Evolutionary conservation across 2,113 vertebrate species (phyloP), one percentile per base, ranked within the genome.

Genomic region (Sprattus sprattus): DNA sequence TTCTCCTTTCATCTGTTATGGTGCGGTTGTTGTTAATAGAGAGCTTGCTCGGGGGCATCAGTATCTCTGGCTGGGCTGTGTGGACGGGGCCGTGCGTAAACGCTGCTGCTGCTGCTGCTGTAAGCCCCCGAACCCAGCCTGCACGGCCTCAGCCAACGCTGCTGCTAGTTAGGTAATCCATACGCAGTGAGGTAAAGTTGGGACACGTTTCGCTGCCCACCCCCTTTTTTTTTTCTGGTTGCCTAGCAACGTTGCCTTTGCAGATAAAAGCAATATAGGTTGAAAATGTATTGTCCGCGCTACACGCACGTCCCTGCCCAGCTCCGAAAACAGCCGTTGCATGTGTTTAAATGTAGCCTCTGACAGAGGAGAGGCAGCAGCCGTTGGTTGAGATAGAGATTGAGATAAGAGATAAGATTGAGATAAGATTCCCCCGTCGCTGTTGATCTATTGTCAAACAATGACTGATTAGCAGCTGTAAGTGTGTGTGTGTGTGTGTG

Each of bases 161-260:
- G 60, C 22, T 75, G 81, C 54, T 81, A 44, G 82, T 50, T 82
- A 82, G 82, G 84, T 81, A 85, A 52, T 75, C 64, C 22, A 84
- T 81, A 89, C 50, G 84, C 86, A 89, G 80, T 18, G 45, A 90
- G 87, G 78, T 91, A 88, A 88, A 91, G 88, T 81, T 57, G 54
- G 86, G 91, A 85, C 87, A 84, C 87, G 32, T 86, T 11, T 85
- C 84, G 71, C 91, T 78, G 71, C 71, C 32, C 11, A 32, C 71
- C 71, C 25, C 71, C 16, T 39, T 22, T 64, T 64, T 64, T 64
- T 64, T 64, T 75, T 75, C 3, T 75, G 28, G 93, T 95, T 94
- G 92, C 94, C 89, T 92, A 90, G 91, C 89, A 93, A 84, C 89
- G 81, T 84, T 39, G 39, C 82, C 85, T 86, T 78, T 91, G 86